phyloP scores from a whole-genome alignment of 2,888 invertebrate species.

The Ichneumoninae sp. region DNA sequence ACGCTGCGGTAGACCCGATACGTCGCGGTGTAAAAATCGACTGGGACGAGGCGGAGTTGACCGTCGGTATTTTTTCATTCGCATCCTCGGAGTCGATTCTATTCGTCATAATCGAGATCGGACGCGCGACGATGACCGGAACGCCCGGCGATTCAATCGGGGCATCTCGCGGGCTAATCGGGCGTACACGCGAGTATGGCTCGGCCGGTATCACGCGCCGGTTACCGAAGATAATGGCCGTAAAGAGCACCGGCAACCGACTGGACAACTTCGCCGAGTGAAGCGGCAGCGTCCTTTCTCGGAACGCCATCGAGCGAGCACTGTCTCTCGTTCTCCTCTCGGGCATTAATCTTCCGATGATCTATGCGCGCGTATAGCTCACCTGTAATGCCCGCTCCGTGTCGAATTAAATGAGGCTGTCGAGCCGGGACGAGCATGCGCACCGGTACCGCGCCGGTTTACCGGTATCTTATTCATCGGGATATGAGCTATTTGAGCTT shows the following conservation, averaged over 20 bases:
- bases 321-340: constrained; percentile 27
- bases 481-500: constrained; percentile 17
- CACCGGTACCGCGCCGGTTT: constrained; percentile 8
- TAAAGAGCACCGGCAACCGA: neutral
- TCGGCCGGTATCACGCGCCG: constrained; percentile 4
- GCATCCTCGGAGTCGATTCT: constrained; percentile 14
- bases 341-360: constrained; percentile 58
- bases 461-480: constrained; percentile 36
- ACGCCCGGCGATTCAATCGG: constrained; percentile 42
- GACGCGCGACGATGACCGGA: constrained; percentile 26
- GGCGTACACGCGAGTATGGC: neutral
- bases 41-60: neutral
- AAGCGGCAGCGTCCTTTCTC: constrained; percentile 27
- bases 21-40: neutral
- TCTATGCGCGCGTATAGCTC: constrained; percentile 52
- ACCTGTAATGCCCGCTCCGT: constrained; percentile 43
- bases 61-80: constrained; percentile 10
- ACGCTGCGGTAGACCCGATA: neutral
- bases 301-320: constrained; percentile 7
- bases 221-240: constrained; percentile 25
- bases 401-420: constrained; percentile 55
- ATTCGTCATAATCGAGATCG: constrained; percentile 28
- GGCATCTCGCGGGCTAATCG: constrained; percentile 22
- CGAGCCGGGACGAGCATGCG: constrained; percentile 13
- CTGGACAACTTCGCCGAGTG: neutral